Conservation (phyloP, 1,140 invertebrate genomes). For the Cydia pomonella region DNA sequence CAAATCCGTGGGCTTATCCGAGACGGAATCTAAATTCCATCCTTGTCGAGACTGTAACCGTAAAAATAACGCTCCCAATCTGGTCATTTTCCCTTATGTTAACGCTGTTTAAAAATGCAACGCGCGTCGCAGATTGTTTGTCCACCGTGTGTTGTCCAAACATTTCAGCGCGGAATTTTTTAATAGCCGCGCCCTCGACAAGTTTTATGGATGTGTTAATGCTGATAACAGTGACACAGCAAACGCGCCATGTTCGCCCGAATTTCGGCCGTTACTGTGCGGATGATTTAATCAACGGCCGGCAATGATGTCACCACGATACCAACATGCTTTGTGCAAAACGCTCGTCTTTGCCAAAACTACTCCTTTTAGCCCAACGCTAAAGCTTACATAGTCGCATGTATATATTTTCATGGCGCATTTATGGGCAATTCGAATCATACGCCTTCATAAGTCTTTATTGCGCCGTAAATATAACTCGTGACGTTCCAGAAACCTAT, state of each 20-base stretch:
- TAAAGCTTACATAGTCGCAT: not conserved
- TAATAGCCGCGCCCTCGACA: conserved; percentile 3
- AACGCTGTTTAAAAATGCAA: not conserved
- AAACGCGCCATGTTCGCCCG: not conserved
- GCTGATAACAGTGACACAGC: conserved; percentile 25
- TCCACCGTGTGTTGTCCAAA: conserved; percentile 6
- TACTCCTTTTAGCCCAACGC: not conserved
- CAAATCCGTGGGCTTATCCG: conserved; percentile 1
- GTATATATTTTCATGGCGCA: conserved; percentile 22
- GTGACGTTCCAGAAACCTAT: conserved; percentile 16
- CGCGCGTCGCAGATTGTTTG: conserved; percentile 12
- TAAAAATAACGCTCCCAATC: conserved; percentile 5
- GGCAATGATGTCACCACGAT: conserved; percentile 10
- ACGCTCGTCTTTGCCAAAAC: not conserved
- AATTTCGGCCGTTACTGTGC: conserved; percentile 10
- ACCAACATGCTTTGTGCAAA: conserved; percentile 4
- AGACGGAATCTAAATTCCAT: not conserved
- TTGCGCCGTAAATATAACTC: conserved; percentile 27
- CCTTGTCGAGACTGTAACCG: not conserved
- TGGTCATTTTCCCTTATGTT: not conserved
- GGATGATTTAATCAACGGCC: conserved; percentile 22
- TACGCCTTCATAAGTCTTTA: conserved; percentile 26
- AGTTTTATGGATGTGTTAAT: conserved; percentile 27
- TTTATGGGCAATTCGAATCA: conserved; percentile 31
- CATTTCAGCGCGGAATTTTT: conserved; percentile 4